These are phyloP conservation scores for Tetragnatha montana DNA, from an alignment of 2,888 invertebrate species.

Conservation along the genomic window DNA sequence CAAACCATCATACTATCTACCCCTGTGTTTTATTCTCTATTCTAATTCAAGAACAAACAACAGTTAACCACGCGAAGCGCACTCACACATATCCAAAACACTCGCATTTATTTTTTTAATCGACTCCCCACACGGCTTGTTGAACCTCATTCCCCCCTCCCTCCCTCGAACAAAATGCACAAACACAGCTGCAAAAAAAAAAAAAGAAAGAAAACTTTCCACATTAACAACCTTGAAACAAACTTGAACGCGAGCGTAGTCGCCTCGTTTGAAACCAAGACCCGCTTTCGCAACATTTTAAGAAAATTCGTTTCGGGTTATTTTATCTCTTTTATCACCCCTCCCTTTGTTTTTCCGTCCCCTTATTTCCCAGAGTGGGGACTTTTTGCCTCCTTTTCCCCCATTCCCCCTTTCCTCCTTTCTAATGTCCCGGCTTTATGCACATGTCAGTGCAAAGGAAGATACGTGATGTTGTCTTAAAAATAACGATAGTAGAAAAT, in stretches of 20 bases:
- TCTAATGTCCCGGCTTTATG: constrained; percentile 47
- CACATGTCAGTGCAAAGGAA: constrained; percentile 52
- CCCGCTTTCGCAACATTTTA: constrained; percentile 43
- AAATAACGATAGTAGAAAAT: constrained; percentile 61
- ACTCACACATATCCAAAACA: neutral
- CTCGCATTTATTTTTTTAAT: neutral
- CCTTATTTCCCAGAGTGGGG: constrained; percentile 47
- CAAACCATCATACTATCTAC: too few species aligned
- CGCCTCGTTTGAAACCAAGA: constrained; percentile 45
- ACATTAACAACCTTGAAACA: constrained; percentile 50
- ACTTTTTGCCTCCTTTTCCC: constrained; percentile 40
- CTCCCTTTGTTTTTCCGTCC: constrained; percentile 42
- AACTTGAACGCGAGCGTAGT: constrained; percentile 35
- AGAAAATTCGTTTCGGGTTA: constrained; percentile 51
- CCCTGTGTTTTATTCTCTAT: too few species aligned
- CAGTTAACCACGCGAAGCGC: neutral
- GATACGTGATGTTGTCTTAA: constrained; percentile 59
- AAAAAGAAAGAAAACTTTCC: constrained; percentile 27
- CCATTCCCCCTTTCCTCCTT: constrained; percentile 47
- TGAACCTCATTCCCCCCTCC: constrained; percentile 41
- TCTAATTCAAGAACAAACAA: neutral
- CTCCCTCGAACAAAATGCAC: constrained; percentile 9
- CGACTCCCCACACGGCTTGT: constrained; percentile 20
- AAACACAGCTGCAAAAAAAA: neutral
- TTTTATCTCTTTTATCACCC: constrained; percentile 52